Base-by-base conservation (phyloP, 2,888 invertebrate species). In the Catonia carolina region DNA sequence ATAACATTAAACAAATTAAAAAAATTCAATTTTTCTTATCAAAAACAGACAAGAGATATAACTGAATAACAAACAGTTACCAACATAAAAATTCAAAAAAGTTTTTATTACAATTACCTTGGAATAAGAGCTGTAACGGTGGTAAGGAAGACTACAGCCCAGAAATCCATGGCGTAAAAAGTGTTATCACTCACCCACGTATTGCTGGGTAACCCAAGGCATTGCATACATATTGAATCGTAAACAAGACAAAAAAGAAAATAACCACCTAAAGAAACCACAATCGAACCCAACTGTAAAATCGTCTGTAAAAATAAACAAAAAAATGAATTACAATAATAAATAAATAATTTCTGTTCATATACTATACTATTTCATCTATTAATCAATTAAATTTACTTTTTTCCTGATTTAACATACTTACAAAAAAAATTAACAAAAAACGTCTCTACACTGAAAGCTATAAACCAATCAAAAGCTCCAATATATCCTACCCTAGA, bases 151-250 rank as follows among this genome's bases (percentile, higher is more conserved):
- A 92, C 80, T 31, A 87, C 81, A 54, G 91, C 77, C 89, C 94
- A 95, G 77, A 89, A 93, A 18, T 81, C 75, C 2, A 85, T 80
- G 60, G 87, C 82, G 22, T 74, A 72, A 68, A 93, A 77, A 52
- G 89, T 84, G 69, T 81, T 80, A 70, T 86, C 84, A 74, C 93
- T 85, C 55, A 94, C 89, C 85, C 86, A 86, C 73, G 86, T 92
- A 22, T 90, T 93, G 67, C 90, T 89, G 36, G 91, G 89, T 67
- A 94, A 76, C 56, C 85, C 85, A 71, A 89, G 83, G 73, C 90
- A 89, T 64, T 83, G 81, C 62, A 89, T 82, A 72, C 90, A 89
- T 63, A 89, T 73, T 8, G 84, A 78, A 75, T 94, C 90, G 76
- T 93, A 94, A 51, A 89, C 70, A 58, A 95, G 75, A 60, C 91